A percentile compares a stretch with the other conserved stretches of the same genome.
phyloP scores from a whole-genome alignment of 2,113 vertebrate genomes.

The Mohoua ochrocephala region DNA sequence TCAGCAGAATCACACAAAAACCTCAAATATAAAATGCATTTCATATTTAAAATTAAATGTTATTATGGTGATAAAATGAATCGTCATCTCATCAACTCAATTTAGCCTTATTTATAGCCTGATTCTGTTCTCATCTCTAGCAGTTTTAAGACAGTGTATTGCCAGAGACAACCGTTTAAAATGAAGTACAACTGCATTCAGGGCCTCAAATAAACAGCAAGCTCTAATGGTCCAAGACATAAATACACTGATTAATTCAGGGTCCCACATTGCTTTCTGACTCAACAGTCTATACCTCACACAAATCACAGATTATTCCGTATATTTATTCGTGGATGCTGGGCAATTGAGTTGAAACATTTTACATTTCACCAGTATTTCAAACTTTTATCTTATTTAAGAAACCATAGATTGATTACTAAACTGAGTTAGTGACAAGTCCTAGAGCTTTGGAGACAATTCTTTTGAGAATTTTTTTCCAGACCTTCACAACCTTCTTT shows the following conservation, averaged over 20 bases:
- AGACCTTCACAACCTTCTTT: neutral
- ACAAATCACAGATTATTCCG: neutral
- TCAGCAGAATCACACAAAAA: neutral
- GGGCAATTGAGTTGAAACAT: neutral
- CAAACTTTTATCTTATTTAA: neutral
- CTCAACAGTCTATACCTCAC: neutral
- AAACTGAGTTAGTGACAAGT: neutral
- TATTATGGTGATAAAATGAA: neutral
- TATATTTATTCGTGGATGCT: neutral
- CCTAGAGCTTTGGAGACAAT: neutral
- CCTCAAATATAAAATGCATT: neutral
- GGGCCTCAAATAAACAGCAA: neutral
- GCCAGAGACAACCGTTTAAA: neutral
- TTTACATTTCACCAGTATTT: neutral
- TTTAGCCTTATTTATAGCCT: neutral
- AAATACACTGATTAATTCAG: neutral
- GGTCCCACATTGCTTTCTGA: neutral
- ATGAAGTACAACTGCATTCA: neutral
- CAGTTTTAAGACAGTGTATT: neutral
- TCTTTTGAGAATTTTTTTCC: neutral
- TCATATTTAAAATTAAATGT: neutral
- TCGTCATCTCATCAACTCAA: neutral
- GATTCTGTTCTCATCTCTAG: neutral
- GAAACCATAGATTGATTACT: neutral
- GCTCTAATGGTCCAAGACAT: neutral